Percentiles rank a stretch among this genome's conserved stretches.
Evolutionary conservation across 1,140 invertebrate species (phyloP).

Genomic region (Drosophila murphyi): DNA sequence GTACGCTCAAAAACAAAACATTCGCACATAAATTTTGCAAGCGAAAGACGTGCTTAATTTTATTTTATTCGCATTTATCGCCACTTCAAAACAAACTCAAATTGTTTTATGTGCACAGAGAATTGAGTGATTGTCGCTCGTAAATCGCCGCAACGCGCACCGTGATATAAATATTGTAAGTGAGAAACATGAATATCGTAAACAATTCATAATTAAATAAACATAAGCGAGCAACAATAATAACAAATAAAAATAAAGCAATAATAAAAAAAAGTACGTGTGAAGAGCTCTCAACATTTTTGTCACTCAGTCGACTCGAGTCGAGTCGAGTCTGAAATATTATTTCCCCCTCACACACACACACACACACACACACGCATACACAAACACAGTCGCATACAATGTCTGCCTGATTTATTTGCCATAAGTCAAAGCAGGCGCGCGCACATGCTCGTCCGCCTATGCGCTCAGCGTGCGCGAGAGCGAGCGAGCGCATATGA

Average conservation of each 20-base stretch:
- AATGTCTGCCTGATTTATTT: conserved; percentile 75
- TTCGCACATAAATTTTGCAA: conserved; percentile 71
- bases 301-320: conserved; percentile 35
- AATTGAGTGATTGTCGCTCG: conserved; percentile 67
- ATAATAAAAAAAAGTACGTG: conserved; percentile 11
- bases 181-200: conserved; percentile 41
- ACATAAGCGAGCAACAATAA: conserved; percentile 42
- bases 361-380: conserved; percentile 39
- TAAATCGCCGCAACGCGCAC: conserved; percentile 43
- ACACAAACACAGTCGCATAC: conserved; percentile 25
- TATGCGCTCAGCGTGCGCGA: conserved; percentile 29
- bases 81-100: conserved; percentile 54
- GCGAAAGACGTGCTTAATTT: conserved; percentile 69
- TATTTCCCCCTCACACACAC: conserved; percentile 47
- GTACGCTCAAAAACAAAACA: conserved; percentile 5
- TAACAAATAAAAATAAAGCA: too few relatives aligned
- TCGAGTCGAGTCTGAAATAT: conserved; percentile 47
- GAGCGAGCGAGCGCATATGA: conserved; percentile 54
- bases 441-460: conserved; percentile 59
- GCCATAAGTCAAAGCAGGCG: conserved; percentile 80
- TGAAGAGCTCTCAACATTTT: conserved; percentile 25
- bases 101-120: conserved; percentile 60
- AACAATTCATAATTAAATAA: conserved; percentile 41
- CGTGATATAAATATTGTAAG: conserved; percentile 25
- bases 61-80: conserved; percentile 60